phyloP scores from a whole-genome alignment of 2,113 vertebrate genomes.

The Spea bombifrons region DNA sequence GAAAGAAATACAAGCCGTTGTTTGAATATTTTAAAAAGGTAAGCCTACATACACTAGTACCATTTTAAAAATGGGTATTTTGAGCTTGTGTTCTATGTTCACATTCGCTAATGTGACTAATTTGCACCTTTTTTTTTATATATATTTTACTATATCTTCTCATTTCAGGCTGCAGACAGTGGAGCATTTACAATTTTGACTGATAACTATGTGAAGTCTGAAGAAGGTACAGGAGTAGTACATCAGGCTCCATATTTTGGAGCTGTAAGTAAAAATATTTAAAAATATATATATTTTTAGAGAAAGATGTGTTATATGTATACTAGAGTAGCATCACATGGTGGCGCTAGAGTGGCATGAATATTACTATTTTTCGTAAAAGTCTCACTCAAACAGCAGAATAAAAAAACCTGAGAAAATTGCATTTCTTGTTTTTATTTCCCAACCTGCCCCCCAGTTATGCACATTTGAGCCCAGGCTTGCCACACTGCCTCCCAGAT shows the following conservation, averaged over 20 bases:
- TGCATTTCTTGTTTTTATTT: too few relatives aligned
- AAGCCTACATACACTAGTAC: constrained; percentile 31
- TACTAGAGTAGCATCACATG: neutral
- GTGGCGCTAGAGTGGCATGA: neutral
- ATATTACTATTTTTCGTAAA: neutral
- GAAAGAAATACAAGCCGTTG: constrained; percentile 89
- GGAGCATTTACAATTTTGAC: constrained; percentile 86
- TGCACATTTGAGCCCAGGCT: too few relatives aligned
- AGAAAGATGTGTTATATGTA: neutral
- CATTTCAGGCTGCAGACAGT: constrained; percentile 72
- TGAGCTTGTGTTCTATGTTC: too few relatives aligned
- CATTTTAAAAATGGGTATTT: too few relatives aligned
- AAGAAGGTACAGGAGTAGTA: constrained; percentile 92
- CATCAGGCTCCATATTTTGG: constrained; percentile 98
- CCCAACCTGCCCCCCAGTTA: too few relatives aligned
- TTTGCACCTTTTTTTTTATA: too few relatives aligned
- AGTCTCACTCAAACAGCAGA: too few relatives aligned
- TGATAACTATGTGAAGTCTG: constrained; percentile 89
- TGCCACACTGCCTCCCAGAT: too few relatives aligned
- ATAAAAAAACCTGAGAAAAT: too few relatives aligned
- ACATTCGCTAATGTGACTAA: too few relatives aligned
- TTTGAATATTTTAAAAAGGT: constrained; percentile 93
- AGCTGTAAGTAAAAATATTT: constrained; percentile 77
- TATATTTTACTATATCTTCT: constrained; percentile 1
- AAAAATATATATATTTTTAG: neutral